These are phyloP conservation scores for Denticeps clupeoides DNA, from an alignment of 2,797 vertebrate species.

Conservation along the genomic window DNA sequence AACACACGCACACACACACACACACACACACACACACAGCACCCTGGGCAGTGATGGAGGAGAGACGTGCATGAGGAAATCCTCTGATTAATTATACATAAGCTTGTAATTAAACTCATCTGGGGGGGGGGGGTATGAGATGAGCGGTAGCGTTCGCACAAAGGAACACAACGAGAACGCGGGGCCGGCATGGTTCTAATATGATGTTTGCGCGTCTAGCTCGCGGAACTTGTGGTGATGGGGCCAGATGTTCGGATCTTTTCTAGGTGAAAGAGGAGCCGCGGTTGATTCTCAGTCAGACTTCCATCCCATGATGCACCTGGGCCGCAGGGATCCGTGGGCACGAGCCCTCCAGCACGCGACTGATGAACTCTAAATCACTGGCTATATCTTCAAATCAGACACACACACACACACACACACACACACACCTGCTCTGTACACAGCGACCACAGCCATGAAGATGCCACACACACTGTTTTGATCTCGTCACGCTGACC, in stretches of 20 bases:
- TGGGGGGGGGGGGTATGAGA: not conserved
- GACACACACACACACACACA: not conserved
- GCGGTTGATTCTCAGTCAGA: too few relatives aligned
- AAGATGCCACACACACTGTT: not conserved
- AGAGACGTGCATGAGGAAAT: conserved; percentile 29
- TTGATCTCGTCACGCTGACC: not conserved
- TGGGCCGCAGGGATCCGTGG: too few relatives aligned
- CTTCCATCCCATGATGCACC: too few relatives aligned
- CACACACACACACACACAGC: not conserved
- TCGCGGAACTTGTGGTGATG: too few relatives aligned
- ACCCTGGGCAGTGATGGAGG: not conserved
- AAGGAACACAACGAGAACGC: conserved; percentile 5
- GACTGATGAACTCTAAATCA: too few relatives aligned
- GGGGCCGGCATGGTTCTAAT: too few relatives aligned
- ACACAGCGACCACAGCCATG: too few relatives aligned
- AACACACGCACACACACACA: conserved; percentile 4
- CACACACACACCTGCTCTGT: not conserved
- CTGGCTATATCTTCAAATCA: not conserved
- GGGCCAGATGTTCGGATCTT: too few relatives aligned
- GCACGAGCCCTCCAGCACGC: too few relatives aligned
- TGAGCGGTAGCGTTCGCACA: not conserved
- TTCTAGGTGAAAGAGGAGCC: too few relatives aligned
- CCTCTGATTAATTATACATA: conserved; percentile 35
- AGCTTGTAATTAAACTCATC: conserved; percentile 30
- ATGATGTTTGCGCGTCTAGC: too few relatives aligned